Evolutionary conservation across 2,888 invertebrate species (phyloP).

Genomic region (Sphaerophoria taeniata): DNA sequence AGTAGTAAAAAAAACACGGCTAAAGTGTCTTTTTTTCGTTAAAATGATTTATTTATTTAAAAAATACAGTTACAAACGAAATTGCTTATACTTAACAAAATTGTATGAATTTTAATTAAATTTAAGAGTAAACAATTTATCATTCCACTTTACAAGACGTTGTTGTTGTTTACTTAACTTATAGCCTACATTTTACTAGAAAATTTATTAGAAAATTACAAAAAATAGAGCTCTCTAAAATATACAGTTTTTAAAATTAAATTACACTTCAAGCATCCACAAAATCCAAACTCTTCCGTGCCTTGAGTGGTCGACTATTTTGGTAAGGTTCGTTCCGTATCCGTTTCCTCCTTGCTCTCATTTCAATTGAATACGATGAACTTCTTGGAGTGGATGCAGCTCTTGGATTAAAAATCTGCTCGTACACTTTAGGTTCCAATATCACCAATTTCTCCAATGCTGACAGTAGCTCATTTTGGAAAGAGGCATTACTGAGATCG

Average conservation of each 20-base stretch:
- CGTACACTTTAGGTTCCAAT: slow-evolving; percentile 42
- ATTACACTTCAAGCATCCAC: slow-evolving; percentile 1
- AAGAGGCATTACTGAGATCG: not conserved
- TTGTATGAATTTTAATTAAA: no score
- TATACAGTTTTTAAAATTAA: not conserved
- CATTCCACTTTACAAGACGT: no score
- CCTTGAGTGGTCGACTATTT: not conserved
- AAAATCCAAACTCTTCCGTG: slow-evolving; percentile 42
- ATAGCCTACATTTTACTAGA: no score
- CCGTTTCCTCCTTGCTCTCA: slow-evolving; percentile 34
- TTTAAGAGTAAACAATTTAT: no score
- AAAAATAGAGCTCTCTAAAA: no score
- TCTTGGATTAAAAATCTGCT: slow-evolving; percentile 37
- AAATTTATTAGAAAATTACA: no score
- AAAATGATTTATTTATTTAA: no score
- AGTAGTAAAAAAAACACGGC: no score
- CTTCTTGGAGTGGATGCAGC: slow-evolving; percentile 38
- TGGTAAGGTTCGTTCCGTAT: slow-evolving; percentile 21
- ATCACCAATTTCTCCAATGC: slow-evolving; percentile 40
- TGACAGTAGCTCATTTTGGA: slow-evolving; percentile 21
- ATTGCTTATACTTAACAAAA: no score
- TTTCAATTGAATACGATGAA: slow-evolving; percentile 22
- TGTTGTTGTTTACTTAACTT: no score
- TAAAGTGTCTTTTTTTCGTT: no score
- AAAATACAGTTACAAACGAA: no score